Percentiles rank a stretch among this genome's conserved stretches.
Evolutionary conservation across 2,797 vertebrate species (phyloP).

Genomic region (Cuculus canorus): DNA sequence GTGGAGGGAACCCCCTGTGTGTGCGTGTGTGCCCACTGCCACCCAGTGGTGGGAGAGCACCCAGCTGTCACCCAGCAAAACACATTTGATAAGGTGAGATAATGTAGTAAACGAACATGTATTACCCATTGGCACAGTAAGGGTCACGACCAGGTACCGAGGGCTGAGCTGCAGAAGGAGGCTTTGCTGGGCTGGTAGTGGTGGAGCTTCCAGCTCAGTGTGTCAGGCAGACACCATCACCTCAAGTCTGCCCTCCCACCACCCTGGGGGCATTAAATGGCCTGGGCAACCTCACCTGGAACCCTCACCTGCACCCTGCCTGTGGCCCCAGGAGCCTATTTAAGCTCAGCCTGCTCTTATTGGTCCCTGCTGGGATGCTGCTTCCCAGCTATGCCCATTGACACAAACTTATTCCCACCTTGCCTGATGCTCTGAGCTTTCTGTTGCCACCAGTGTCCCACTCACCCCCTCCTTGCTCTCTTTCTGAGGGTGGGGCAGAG

Average conservation of each 20-base stretch:
- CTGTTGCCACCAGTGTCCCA: rapidly evolving
- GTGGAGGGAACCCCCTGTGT: background rate
- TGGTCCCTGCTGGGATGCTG: background rate
- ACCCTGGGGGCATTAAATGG: background rate
- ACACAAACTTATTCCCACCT: background rate
- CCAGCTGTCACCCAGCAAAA: background rate
- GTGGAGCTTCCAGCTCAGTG: background rate
- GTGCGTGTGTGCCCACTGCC: background rate
- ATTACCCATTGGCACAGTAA: rapidly evolving
- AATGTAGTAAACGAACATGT: rapidly evolving
- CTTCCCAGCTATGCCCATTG: background rate
- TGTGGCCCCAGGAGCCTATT: rapidly evolving
- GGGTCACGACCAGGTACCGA: rapidly evolving
- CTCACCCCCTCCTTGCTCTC: background rate
- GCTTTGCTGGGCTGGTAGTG: background rate
- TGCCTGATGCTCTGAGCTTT: background rate
- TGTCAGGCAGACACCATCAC: background rate
- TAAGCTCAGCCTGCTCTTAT: background rate
- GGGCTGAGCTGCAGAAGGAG: background rate
- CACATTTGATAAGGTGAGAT: rapidly evolving
- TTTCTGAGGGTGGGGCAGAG: background rate
- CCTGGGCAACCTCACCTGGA: background rate
- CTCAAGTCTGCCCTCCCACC: background rate
- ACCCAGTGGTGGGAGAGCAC: conserved; percentile 37
- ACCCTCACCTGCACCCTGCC: rapidly evolving